Base-by-base conservation (phyloP, 1,140 invertebrate species). In the Phthorimaea operculella region DNA sequence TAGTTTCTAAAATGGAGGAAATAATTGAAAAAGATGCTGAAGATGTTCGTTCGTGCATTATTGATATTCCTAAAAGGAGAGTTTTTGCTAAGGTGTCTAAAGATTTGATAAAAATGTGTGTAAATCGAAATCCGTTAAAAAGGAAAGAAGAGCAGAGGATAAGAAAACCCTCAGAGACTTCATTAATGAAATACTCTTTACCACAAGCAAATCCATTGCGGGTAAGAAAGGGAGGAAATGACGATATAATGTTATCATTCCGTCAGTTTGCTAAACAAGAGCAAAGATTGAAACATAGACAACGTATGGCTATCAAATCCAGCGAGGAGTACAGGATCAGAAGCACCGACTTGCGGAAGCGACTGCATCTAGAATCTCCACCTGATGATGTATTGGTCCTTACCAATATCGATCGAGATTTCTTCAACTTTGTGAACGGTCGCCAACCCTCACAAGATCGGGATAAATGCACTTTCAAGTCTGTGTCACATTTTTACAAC, bases 241-340 rank as follows among this genome's bases (percentile, higher is more conserved):
- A 63, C 47, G 66, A 68, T 51, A 52, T 75, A 50, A 48, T 79
- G 34, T 60, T 81, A 58, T 58, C 73, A 33, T 76, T 71, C 50
- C 76, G 67, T 36, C 47, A 65, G n/a, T 84, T 70, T 67, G 48
- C 49, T n/a, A 79, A 76, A 53, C 61, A 71, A 68, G 59, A 28
- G 17, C 17, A 68, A 39, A 62, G 48, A 11, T 51, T 61, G 33
- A 62, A 51, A 54, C 65, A 70, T 39, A 64, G 59, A 39, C 58
- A 69, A 50, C 51, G 54, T 5, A 55, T 71, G 12, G 52, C 39
- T 12, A 60, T 73, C 5, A 59, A 57, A 34, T 54, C 73, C 45
- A 52, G 53, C 44, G 60, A 79, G 0, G 71, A 68, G 56, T 76
- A 82, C 57, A 84, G 77, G 70, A 62, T 65, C 53, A 12, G 56